These are phyloP conservation scores for Cyclura pinguis DNA, from an alignment of 2,797 vertebrate genomes.

Conservation along the genomic window DNA sequence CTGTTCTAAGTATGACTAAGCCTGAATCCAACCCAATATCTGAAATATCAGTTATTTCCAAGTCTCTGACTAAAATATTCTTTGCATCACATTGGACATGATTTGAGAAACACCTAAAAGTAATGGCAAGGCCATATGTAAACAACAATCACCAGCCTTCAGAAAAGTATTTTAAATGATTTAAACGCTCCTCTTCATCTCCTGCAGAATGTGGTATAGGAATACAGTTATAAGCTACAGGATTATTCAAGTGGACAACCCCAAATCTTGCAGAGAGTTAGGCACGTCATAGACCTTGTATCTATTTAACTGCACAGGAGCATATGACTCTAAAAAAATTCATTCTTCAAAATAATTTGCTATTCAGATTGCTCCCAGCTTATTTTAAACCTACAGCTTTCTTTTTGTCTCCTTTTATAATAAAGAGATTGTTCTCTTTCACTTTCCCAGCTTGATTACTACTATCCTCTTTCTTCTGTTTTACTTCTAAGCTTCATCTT, in stretches of 20 bases:
- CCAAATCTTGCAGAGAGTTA: not conserved
- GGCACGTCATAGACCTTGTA: not conserved
- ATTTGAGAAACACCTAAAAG: not conserved
- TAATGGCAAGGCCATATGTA: not conserved
- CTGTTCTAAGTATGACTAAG: not conserved
- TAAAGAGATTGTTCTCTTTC: not conserved
- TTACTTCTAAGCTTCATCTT: not conserved
- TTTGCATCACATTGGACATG: not conserved
- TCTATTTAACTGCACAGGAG: no score
- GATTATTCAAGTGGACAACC: not conserved
- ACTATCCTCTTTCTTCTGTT: not conserved
- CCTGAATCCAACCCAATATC: not conserved
- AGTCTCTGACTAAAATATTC: not conserved
- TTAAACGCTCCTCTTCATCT: not conserved
- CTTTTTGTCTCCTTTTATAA: not conserved
- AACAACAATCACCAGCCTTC: not conserved
- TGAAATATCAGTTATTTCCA: not conserved
- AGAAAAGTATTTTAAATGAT: not conserved
- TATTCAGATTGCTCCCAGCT: not conserved
- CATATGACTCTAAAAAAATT: not conserved
- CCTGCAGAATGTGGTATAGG: not conserved
- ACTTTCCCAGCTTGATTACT: not conserved
- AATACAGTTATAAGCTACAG: not conserved
- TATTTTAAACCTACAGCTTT: not conserved
- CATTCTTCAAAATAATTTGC: not conserved